A percentile compares a stretch with the other conserved stretches of the same genome.
Evolutionary conservation across 2,888 invertebrate species (phyloP).

Genomic region (Orthosia cruda): DNA sequence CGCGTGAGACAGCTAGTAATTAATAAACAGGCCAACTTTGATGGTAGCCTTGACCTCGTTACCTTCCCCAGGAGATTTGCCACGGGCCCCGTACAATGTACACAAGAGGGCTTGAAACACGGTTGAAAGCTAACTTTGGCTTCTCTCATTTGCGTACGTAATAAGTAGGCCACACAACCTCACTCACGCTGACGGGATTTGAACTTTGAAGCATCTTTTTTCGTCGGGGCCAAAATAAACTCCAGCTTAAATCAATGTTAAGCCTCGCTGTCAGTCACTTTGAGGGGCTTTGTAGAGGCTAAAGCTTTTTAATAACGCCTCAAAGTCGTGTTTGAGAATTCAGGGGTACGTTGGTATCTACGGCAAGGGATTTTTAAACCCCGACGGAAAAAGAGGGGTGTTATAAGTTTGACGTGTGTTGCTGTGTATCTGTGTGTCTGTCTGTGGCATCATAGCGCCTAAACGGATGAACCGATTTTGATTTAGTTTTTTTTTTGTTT

Average conservation of each 20-base stretch:
- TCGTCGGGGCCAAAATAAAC: not conserved
- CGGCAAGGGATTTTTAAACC: no score
- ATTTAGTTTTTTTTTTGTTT: no score
- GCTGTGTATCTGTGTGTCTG: no score
- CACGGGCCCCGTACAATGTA: not conserved
- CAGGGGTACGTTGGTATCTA: not conserved
- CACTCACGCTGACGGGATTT: not conserved
- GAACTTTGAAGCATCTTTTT: not conserved
- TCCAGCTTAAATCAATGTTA: not conserved
- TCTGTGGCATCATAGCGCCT: no score
- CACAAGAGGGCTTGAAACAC: not conserved
- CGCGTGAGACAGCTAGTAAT: no score
- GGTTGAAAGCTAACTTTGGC: slow-evolving; percentile 2
- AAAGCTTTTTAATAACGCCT: not conserved
- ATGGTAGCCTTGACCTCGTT: slow-evolving; percentile 35
- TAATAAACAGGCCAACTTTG: slow-evolving; percentile 39
- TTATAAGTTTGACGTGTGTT: no score
- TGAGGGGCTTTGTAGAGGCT: not conserved
- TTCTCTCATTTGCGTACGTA: not conserved
- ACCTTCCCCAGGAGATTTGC: slow-evolving; percentile 18
- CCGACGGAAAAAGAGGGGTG: no score
- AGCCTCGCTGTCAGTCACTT: slow-evolving; percentile 1
- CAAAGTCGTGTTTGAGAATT: not conserved
- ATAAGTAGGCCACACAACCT: not conserved
- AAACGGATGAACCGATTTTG: no score